These are phyloP conservation scores for Dexiosoma caninum DNA, from an alignment of 2,888 invertebrate species.

Conservation along the genomic window DNA sequence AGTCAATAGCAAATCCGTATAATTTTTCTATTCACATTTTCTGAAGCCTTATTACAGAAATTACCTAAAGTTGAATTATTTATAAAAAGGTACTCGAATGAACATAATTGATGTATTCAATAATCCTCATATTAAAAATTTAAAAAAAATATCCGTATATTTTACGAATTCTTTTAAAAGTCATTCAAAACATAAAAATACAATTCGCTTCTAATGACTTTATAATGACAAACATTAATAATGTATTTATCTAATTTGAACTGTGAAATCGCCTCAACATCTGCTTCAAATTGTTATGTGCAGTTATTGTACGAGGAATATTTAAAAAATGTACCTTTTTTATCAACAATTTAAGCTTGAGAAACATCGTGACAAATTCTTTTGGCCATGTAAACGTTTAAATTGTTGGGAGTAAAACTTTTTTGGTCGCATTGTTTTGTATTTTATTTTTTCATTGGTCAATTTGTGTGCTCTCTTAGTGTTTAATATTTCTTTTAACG, in stretches of 20 bases:
- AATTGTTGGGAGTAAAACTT: not conserved
- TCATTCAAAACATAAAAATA: too few species aligned
- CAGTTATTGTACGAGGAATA: not conserved
- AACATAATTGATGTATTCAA: too few species aligned
- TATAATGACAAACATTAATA: not conserved
- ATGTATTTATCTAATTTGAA: not conserved
- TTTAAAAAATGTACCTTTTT: not conserved
- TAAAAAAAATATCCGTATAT: too few species aligned
- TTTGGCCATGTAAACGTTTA: conserved; percentile 7
- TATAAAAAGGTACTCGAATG: too few species aligned
- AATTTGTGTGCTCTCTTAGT: not conserved
- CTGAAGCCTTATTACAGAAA: too few species aligned
- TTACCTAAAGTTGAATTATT: too few species aligned
- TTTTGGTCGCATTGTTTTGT: too few species aligned
- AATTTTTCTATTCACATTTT: too few species aligned
- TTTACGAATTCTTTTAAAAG: too few species aligned
- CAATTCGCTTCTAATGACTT: not conserved
- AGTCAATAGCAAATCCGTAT: too few species aligned
- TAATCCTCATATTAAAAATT: too few species aligned
- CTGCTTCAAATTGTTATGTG: not conserved
- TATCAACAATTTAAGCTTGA: not conserved
- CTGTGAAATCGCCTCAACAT: not conserved
- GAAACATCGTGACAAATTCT: not conserved
- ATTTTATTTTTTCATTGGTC: not conserved
- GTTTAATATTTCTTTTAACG: conserved; percentile 7